Conservation (phyloP, 2,113 vertebrate genomes). For the Cisticola juncidis region DNA sequence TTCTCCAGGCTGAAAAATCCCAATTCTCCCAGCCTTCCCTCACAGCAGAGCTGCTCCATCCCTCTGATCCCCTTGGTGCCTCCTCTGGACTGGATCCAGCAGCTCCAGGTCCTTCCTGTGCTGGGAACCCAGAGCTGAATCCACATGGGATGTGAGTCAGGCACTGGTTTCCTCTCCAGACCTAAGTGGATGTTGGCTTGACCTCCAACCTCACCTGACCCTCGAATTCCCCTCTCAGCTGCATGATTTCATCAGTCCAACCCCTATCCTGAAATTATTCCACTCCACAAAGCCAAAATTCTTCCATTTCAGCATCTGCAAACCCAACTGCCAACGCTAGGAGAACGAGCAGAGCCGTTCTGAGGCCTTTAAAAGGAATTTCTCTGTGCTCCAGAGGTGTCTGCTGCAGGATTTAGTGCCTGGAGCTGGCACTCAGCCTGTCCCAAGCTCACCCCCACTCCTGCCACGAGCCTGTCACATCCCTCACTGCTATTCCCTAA, state of each 20-base stretch:
- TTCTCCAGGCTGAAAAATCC: not conserved
- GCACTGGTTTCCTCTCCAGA: not conserved
- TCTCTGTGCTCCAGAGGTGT: not conserved
- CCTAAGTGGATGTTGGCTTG: not conserved
- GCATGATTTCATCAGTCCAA: not conserved
- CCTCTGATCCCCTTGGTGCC: not conserved
- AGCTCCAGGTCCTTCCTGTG: not conserved
- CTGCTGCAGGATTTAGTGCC: not conserved
- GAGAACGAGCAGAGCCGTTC: rapidly evolving
- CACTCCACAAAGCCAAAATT: not conserved
- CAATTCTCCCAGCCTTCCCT: not conserved
- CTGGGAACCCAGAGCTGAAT: not conserved
- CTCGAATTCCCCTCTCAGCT: not conserved
- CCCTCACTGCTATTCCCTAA: not conserved
- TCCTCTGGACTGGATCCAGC: not conserved
- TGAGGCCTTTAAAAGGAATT: not conserved
- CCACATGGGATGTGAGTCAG: not conserved
- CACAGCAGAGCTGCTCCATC: not conserved
- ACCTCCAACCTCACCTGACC: not conserved
- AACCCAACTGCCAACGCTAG: not conserved
- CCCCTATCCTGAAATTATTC: not conserved
- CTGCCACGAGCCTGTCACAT: not conserved
- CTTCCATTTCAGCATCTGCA: not conserved
- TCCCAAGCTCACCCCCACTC: not conserved
- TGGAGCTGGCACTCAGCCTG: not conserved